These are phyloP conservation scores for Galbula dea DNA, from an alignment of 2,113 vertebrate species.

Conservation along the genomic window DNA sequence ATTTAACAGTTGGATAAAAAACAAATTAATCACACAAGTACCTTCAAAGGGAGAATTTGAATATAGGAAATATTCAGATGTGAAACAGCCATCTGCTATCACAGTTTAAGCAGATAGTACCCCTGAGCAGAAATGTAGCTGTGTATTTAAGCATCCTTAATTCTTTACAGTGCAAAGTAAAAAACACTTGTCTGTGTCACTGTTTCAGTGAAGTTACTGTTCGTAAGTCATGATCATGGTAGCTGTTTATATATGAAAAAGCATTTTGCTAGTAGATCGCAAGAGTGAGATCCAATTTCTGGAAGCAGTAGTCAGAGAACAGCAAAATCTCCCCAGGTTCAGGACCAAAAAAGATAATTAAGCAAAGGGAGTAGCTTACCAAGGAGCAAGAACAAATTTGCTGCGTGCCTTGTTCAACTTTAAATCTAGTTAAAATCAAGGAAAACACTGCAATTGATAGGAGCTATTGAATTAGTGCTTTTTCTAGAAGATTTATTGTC, in stretches of 20 bases:
- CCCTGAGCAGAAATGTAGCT: background rate
- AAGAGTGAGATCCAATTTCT: background rate
- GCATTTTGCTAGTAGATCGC: background rate
- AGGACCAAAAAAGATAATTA: background rate
- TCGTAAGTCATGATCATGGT: background rate
- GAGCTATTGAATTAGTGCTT: background rate
- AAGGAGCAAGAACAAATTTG: background rate
- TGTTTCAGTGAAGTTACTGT: background rate
- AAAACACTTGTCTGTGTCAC: background rate
- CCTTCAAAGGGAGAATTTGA: background rate
- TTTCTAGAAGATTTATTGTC: background rate
- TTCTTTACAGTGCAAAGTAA: background rate
- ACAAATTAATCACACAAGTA: background rate
- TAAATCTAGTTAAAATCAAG: background rate
- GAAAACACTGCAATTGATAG: background rate
- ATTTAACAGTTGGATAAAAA: constrained; percentile 40
- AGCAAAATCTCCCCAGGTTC: background rate
- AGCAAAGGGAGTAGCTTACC: background rate
- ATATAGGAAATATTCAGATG: background rate
- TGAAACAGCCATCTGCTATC: background rate
- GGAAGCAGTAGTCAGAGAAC: background rate
- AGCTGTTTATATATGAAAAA: background rate
- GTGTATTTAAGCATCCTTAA: background rate
- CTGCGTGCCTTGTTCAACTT: background rate
- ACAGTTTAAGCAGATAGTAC: background rate